A percentile compares a stretch with the other conserved stretches of the same genome.
Conservation (phyloP, 2,888 invertebrate species). For the Trichopoda pennipes region DNA sequence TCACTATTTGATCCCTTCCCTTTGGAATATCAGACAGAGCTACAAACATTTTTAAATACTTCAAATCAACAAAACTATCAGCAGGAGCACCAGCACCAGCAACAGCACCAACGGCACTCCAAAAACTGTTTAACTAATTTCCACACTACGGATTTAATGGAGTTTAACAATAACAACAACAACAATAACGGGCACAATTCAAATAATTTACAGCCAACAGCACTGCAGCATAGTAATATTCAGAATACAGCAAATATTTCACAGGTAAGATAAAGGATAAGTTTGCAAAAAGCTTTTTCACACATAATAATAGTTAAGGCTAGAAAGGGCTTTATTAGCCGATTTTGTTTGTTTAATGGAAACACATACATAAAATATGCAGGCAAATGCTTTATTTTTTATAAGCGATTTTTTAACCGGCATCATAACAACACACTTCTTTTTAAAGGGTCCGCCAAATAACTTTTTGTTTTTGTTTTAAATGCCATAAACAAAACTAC, state of each 20-base stretch:
- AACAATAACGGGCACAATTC: constrained; percentile 53
- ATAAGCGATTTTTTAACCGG: no score
- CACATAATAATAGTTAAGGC: no score
- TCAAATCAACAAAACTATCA: constrained; percentile 58
- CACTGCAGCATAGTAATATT: constrained; percentile 49
- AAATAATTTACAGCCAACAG: constrained; percentile 42
- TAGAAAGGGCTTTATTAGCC: no score
- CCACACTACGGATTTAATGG: constrained; percentile 78
- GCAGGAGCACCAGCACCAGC: constrained; percentile 61
- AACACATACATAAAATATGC: no score
- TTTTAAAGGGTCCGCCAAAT: no score
- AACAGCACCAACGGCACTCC: constrained; percentile 67
- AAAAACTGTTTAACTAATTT: constrained; percentile 73
- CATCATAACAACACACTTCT: no score
- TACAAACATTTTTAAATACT: constrained; percentile 65
- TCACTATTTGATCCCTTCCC: constrained; percentile 77
- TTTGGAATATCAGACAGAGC: constrained; percentile 71
- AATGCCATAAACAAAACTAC: no score
- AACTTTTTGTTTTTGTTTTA: no score
- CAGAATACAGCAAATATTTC: constrained; percentile 51
- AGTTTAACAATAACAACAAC: constrained; percentile 73
- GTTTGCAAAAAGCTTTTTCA: no score
- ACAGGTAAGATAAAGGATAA: constrained; percentile 60
- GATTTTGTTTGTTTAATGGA: no score
- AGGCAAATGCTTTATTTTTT: no score